phyloP scores from a whole-genome alignment of 1,140 invertebrate species.

The Aphaenogaster ashmeadi region DNA sequence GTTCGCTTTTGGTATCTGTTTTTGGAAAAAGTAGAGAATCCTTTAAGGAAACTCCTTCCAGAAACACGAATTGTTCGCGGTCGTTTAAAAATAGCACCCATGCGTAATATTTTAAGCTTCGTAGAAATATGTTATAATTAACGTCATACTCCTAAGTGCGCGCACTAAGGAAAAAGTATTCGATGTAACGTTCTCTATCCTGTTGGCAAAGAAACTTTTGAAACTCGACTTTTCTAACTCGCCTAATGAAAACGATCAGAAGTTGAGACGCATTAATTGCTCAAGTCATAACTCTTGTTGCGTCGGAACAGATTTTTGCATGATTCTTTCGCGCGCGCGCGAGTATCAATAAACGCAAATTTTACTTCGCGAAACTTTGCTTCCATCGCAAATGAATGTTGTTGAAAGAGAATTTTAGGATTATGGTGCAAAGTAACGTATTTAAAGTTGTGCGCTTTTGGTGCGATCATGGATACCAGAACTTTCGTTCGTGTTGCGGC shows the following conservation, averaged over 20 bases:
- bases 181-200: background rate
- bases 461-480: background rate
- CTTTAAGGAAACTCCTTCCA: conserved; percentile 29
- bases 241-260: conserved; percentile 44
- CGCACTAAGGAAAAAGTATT: conserved; percentile 9
- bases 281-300: conserved; percentile 29
- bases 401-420: conserved; percentile 9
- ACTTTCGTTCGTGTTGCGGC: background rate
- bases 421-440: background rate
- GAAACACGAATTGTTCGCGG: conserved; percentile 41
- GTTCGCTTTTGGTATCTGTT: conserved; percentile 32
- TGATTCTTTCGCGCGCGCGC: background rate
- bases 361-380: conserved; percentile 13
- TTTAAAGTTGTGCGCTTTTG: conserved; percentile 13
- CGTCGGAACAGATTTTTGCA: conserved; percentile 3
- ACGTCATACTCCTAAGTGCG: conserved; percentile 23
- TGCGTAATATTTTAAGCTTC: background rate
- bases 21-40: conserved; percentile 14
- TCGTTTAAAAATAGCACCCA: conserved; percentile 56
- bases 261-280: conserved; percentile 35
- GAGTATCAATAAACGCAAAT: conserved; percentile 3
- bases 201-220: background rate
- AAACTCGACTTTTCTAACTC: conserved; percentile 29
- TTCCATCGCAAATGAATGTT: conserved; percentile 9
- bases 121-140: conserved; percentile 54